These are phyloP conservation scores for Serinus canaria DNA, from an alignment of 2,113 vertebrate genomes.

Conservation along the genomic window DNA sequence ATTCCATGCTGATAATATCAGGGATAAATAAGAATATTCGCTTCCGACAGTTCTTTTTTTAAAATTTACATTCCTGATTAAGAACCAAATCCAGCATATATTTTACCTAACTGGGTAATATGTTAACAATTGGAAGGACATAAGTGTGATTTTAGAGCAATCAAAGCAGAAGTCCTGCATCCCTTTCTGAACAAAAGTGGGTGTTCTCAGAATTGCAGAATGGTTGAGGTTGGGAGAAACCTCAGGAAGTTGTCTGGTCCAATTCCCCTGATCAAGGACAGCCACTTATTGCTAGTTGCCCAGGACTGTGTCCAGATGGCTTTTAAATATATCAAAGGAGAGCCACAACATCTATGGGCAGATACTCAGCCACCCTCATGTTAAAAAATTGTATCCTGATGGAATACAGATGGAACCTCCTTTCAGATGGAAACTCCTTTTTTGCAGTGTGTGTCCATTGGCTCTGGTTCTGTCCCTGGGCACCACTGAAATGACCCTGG, in stretches of 20 bases:
- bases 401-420: neutral
- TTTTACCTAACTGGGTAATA: neutral
- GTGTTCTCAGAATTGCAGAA: neutral
- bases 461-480: neutral
- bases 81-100: neutral
- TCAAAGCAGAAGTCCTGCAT: neutral
- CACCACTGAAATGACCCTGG: neutral
- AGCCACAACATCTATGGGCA: neutral
- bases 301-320: neutral
- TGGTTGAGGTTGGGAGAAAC: neutral
- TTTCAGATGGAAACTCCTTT: neutral
- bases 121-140: neutral
- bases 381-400: neutral
- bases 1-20: neutral
- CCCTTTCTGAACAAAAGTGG: neutral
- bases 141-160: neutral
- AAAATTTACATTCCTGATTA: neutral
- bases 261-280: fast-evolving
- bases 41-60: neutral
- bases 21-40: neutral
- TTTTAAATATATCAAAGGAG: neutral
- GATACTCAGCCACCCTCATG: neutral
- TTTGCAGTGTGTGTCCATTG: neutral
- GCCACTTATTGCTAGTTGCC: neutral
- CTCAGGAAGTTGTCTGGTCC: neutral